These are phyloP conservation scores for Myotis planiceps DNA, from an alignment of 2,797 vertebrate genomes.

Conservation along the genomic window DNA sequence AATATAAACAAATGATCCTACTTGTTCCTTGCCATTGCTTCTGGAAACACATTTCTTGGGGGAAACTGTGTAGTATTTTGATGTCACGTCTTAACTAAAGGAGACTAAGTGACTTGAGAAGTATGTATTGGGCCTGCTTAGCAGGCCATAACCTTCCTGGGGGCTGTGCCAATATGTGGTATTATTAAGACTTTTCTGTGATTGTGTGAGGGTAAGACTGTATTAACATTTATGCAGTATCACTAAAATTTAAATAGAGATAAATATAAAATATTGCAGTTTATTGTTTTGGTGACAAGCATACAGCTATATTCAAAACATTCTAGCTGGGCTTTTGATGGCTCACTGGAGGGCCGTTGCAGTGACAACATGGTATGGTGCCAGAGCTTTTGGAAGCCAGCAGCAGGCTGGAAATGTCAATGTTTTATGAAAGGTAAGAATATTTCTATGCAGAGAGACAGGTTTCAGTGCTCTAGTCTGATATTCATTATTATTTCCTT, in stretches of 20 bases:
- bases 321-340: slow-evolving; percentile 78
- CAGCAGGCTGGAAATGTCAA: slow-evolving; percentile 82
- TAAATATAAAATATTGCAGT: slow-evolving; percentile 84
- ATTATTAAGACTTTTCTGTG: slow-evolving; percentile 82
- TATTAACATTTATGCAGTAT: slow-evolving; percentile 81
- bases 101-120: slow-evolving; percentile 76
- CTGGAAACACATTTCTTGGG: slow-evolving; percentile 78
- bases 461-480: slow-evolving; percentile 74
- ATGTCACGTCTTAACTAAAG: slow-evolving; percentile 83
- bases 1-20: slow-evolving; percentile 72
- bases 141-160: slow-evolving; percentile 77
- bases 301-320: slow-evolving; percentile 77
- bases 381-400: slow-evolving; percentile 77
- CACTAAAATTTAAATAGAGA: slow-evolving; percentile 86
- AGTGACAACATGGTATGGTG: slow-evolving; percentile 64
- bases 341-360: slow-evolving; percentile 66
- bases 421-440: slow-evolving; percentile 83
- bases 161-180: slow-evolving; percentile 77
- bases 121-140: slow-evolving; percentile 72
- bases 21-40: slow-evolving; percentile 77
- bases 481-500: slow-evolving; percentile 46
- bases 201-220: slow-evolving; percentile 84
- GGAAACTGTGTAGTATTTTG: slow-evolving; percentile 77
- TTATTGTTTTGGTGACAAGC: slow-evolving; percentile 79
- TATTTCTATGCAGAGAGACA: slow-evolving; percentile 79